Evolutionary conservation across 2,797 vertebrate genomes (phyloP), one percentile per base, ranked within the genome.

Genomic region (Mastacembelus armatus): DNA sequence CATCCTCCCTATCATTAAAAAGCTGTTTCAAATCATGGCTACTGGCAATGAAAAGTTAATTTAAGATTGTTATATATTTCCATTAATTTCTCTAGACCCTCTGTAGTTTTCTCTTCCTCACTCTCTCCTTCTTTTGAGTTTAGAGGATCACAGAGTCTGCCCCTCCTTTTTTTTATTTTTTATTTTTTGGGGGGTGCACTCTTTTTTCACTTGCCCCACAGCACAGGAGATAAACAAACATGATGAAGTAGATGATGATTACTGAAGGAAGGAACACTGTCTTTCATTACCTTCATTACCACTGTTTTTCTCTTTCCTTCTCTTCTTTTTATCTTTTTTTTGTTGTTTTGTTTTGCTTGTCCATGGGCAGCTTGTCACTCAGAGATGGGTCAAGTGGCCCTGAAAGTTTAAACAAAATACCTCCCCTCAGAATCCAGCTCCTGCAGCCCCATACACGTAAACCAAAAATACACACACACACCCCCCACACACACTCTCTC

Each of bases 31-130:
- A 91, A 93, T 92, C 89, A 83, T 96, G 89, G 94, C 95, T 95
- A 75, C 91, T 94, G 94, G 94, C 94, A 93, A 94, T 94, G 86
- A 89, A 90, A 96, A 96, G 93, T 95, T 96, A 94, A 96, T 96
- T 96, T 96, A 91, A 95, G 93, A 94, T 95, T 85, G 90, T 94
- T 93, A 94, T 95, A 93, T 93, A 94, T 91, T 94, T 94, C 91
- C 93, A 94, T 95, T 96, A 93, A 95, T 95, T 95, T 94, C 84
- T 85, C 74, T 73, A 91, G 90, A 90, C 90, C 81, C 84, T 88
- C 88, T 94, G 67, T 88, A 70, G 62, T 68, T 84, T 71, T 55
- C 60, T 44, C 71, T 76, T 59, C 40, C 61, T 78, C 48, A 12
- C 42, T 64, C 39, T 60, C 51, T 72, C 69, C 65, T 83, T 72